Evolutionary conservation across 2,113 vertebrate species (phyloP).

Genomic region (Blennius ocellaris): DNA sequence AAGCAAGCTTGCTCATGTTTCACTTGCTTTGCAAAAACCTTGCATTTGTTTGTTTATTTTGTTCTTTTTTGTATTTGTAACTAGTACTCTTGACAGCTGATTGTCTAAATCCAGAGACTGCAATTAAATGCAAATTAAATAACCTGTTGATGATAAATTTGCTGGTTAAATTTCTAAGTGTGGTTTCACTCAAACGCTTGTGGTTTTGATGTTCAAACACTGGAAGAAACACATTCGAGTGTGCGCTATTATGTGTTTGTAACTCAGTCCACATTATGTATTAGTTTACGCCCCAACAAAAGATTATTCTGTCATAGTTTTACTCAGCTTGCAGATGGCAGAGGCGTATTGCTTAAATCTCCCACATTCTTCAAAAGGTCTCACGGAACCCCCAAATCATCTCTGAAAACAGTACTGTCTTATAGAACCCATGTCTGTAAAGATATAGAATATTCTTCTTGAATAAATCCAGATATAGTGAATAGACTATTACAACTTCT

Average conservation of each 20-base stretch:
- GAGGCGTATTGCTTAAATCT: too few relatives aligned
- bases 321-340: too few relatives aligned
- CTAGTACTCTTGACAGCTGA: constrained; percentile 1
- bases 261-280: too few relatives aligned
- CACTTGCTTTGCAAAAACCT: not conserved
- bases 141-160: constrained; percentile 24
- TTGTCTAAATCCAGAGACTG: not conserved
- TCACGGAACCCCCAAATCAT: too few relatives aligned
- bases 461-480: not conserved
- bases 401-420: too few relatives aligned
- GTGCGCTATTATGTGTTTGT: too few relatives aligned
- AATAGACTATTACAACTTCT: not conserved
- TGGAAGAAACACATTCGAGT: too few relatives aligned
- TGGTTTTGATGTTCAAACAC: not conserved
- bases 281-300: too few relatives aligned
- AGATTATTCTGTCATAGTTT: too few relatives aligned
- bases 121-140: constrained; percentile 5
- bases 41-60: too few relatives aligned
- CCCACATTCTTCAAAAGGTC: too few relatives aligned
- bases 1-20: not conserved
- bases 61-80: constrained; percentile 13
- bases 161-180: not conserved
- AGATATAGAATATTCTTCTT: not conserved
- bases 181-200: not conserved
- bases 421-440: not conserved